These are phyloP conservation scores for Palythoa caribaeorum DNA, from an alignment of 92 coral and sea anemone genomes.

Conservation along the genomic window DNA sequence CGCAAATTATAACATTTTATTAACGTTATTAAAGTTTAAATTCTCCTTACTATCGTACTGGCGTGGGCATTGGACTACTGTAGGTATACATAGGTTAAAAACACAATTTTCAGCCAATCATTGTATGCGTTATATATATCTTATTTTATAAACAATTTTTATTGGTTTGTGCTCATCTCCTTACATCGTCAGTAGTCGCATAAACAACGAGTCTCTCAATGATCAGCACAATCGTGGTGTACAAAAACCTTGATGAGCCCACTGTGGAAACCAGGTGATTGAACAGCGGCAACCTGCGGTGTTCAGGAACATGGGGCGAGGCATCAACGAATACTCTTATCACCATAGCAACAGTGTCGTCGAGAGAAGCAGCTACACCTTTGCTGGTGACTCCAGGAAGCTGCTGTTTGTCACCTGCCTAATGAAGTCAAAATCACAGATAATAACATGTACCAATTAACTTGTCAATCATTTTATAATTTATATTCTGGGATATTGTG, in stretches of 20 bases:
- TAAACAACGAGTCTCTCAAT: slow-evolving; percentile 74
- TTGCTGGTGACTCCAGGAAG: slow-evolving; percentile 66
- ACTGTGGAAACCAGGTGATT: slow-evolving; percentile 87
- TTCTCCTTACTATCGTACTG: no score
- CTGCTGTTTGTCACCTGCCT: slow-evolving; percentile 91
- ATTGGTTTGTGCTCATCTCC: neutral
- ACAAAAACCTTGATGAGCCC: slow-evolving; percentile 83
- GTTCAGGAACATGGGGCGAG: slow-evolving; percentile 96
- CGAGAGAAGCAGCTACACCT: slow-evolving; percentile 70
- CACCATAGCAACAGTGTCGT: slow-evolving; percentile 87
- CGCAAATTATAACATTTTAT: no score
- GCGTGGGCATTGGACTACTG: no score
- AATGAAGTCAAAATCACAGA: neutral
- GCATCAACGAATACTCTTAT: slow-evolving; percentile 98
- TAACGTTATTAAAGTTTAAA: no score
- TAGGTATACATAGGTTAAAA: no score
- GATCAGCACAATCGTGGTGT: slow-evolving; percentile 78
- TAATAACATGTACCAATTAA: neutral
- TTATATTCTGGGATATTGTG: neutral
- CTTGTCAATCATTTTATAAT: neutral
- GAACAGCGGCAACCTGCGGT: slow-evolving; percentile 91
- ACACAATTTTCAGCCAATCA: no score
- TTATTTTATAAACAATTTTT: neutral
- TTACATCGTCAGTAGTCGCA: slow-evolving; percentile 49
- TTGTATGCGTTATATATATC: neutral